A percentile compares a stretch with the other conserved stretches of the same genome.
phyloP scores from a whole-genome alignment of 2,888 invertebrate genomes.

The Tinea trinotella region DNA sequence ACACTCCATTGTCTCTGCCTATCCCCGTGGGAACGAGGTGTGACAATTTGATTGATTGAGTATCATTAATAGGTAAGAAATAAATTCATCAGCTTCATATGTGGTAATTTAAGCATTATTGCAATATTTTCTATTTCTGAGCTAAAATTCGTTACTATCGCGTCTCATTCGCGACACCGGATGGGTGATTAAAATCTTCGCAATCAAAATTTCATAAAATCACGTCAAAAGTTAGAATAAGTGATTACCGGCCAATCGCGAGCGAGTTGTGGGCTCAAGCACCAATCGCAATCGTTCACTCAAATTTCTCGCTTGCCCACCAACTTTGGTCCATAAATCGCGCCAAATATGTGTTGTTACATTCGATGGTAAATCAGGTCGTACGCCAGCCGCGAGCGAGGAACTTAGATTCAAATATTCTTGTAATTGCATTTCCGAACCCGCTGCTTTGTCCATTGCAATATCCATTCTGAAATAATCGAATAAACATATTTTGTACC shows the following conservation, averaged over 20 bases:
- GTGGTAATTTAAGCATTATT: too few species aligned
- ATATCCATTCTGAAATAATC: not conserved
- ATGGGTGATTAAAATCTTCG: too few species aligned
- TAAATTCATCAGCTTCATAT: too few species aligned
- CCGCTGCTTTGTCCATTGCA: not conserved
- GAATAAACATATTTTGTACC: not conserved
- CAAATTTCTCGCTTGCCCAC: slow-evolving; percentile 82
- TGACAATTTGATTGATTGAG: too few species aligned
- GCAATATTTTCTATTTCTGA: too few species aligned
- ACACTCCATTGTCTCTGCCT: too few species aligned
- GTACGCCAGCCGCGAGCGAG: not conserved
- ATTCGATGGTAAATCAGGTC: not conserved
- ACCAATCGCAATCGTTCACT: slow-evolving; percentile 95
- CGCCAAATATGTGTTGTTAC: slow-evolving; percentile 64
- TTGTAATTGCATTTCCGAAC: slow-evolving; percentile 36
- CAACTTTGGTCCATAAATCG: slow-evolving; percentile 71
- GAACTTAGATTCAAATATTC: slow-evolving; percentile 37
- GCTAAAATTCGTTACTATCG: too few species aligned
- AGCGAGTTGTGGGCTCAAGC: slow-evolving; percentile 94
- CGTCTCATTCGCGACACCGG: too few species aligned
- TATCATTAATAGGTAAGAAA: too few species aligned
- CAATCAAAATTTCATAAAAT: too few species aligned
- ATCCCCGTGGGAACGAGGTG: too few species aligned
- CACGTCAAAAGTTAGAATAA: not conserved
- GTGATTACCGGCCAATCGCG: slow-evolving; percentile 80